Evolutionary conservation across 2,888 invertebrate genomes (phyloP), one percentile per base, ranked within the genome.

Genomic region (Drosophila silvestris): DNA sequence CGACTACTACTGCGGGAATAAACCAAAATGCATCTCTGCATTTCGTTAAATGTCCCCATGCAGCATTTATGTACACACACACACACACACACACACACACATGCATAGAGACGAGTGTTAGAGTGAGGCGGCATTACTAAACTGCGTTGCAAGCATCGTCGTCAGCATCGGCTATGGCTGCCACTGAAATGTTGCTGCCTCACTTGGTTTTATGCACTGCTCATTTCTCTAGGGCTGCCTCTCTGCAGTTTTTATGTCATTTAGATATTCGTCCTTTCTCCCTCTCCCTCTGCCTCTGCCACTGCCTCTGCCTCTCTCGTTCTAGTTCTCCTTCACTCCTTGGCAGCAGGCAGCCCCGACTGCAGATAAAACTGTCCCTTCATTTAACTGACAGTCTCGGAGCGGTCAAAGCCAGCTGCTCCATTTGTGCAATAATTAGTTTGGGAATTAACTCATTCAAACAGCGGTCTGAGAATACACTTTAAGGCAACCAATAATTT

Each of bases 121-220:
- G 70, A 79, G 67, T 10, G 74, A 60, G 83, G 79, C 37, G 41
- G 60, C 78, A 37, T 44, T 65, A 82, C 5, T 12, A 10, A 78
- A 65, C 67, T 73, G 79, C 73, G 53, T 33, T 28, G 44, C 60
- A 37, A 30, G 32, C 61, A 26, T n/a, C 30, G 30, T 35, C 58
- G 52, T 14, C 28, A 41, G 26, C 50, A 32, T 16, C 39, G 30
- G 19, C 73, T 33, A 54, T 37, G 26, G 51, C 54, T 63, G 62
- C 37, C 56, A 26, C 33, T 50, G 51, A 30, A 32, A 10, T 62
- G 64, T 61, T 85, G 80, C 80, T 79, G 86, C 70, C 81, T 85
- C 82, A 68, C 75, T 84, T 74, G 75, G 37, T 81, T 87, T 78
- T 59, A 73, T 78, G 79, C 59, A 57, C 56, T 58, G 26, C 70